Evolutionary conservation across 2,113 vertebrate species (phyloP).

Genomic region (Sitta europaea): DNA sequence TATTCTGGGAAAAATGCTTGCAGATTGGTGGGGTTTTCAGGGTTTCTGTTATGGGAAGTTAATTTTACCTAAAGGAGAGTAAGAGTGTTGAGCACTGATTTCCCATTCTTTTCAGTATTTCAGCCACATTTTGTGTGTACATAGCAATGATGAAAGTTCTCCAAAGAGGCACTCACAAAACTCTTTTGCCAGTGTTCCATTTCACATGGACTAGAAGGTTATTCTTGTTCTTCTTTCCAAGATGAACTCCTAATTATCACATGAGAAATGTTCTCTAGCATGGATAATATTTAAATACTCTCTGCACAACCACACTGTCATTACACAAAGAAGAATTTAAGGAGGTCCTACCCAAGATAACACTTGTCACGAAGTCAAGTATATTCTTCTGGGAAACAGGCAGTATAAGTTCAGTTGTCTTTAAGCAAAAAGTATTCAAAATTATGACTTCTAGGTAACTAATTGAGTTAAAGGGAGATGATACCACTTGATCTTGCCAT

Average conservation of each 20-base stretch:
- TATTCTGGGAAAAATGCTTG: neutral
- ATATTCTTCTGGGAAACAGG: neutral
- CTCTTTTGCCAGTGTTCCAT: neutral
- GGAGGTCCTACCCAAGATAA: neutral
- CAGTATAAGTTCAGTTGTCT: neutral
- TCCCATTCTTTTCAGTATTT: neutral
- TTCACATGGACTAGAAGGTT: neutral
- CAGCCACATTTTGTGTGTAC: neutral
- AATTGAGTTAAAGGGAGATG: neutral
- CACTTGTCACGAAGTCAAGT: neutral
- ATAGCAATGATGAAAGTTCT: neutral
- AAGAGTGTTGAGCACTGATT: neutral
- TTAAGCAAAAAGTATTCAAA: neutral
- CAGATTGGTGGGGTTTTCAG: neutral
- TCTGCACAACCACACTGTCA: neutral
- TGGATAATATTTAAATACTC: neutral
- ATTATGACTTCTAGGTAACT: neutral
- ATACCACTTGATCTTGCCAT: neutral
- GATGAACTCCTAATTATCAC: neutral
- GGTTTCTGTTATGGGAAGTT: neutral
- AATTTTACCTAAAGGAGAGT: neutral
- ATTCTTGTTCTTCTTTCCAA: neutral
- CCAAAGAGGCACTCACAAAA: neutral
- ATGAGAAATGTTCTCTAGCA: neutral
- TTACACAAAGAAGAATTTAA: neutral